Base-by-base conservation (phyloP, 2,113 vertebrate species). In the Ptyas mucosa region DNA sequence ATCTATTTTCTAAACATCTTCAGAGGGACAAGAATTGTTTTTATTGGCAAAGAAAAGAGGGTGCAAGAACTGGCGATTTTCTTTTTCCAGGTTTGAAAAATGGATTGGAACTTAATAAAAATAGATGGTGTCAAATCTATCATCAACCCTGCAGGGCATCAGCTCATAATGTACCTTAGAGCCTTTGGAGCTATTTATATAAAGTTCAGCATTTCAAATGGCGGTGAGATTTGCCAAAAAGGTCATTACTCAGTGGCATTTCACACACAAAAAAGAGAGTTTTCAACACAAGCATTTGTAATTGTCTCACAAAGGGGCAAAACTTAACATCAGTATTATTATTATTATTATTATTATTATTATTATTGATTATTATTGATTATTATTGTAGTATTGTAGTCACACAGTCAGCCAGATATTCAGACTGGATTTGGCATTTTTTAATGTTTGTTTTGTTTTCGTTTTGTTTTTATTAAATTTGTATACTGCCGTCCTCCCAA, bases 81-180 rank as follows among this genome's bases (percentile, higher is more conserved):
- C 91, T 39, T 26, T 26, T 43, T 86, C 15, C n/a, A 49, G 24
- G 34, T 26, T 52, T 29, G 69, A 61, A 55, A 23, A 94, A 89
- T 75, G 15, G 61, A 92, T 26, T 34, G 15, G 55, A 88, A 90
- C 43, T 55, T 54, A 88, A 91, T n/a, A 89, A 95, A 94, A 95
- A 91, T 85, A 69, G 21, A 52, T 89, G 29, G 75, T 93, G 92
- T 95, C 91, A 94, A 81, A 91, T 91, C 88, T 51, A 91, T 96
- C 93, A 88, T 0, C 0, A 51, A 81, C 39, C 61, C 69, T 87
- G 55, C 90, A 93, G 89, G 55, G 26, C 58, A 95, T 90, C 93
- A 26, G 52, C 94, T 96, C 94, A 95, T 89, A 54, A 95, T 93
- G 52, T 89, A 49, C 61, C 93, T 64, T 92, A 87, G 85, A 90